phyloP scores from a whole-genome alignment of 2,113 vertebrate genomes.

The Leptobrachium leishanense region DNA sequence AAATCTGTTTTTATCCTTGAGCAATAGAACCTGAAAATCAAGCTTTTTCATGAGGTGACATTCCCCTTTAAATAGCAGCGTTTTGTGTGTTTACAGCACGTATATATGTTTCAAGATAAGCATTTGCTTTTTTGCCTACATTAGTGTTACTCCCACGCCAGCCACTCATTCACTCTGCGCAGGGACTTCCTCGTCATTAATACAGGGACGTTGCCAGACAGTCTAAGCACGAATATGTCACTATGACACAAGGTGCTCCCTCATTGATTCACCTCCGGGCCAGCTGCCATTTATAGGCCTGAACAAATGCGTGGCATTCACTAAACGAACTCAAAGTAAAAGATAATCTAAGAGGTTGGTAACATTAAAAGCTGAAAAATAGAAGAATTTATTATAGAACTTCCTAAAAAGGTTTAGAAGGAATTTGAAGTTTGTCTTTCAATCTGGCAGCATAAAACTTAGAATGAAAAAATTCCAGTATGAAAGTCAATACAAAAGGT shows the following conservation, averaged over 20 bases:
- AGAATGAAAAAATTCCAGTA: too few relatives aligned
- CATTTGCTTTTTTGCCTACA: not conserved
- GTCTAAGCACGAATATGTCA: not conserved
- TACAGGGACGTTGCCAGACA: not conserved
- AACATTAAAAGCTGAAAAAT: too few relatives aligned
- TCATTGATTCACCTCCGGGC: not conserved
- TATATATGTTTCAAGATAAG: not conserved
- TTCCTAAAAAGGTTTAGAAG: too few relatives aligned
- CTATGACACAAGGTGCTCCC: constrained; percentile 10
- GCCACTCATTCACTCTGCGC: not conserved
- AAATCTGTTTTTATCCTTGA: too few relatives aligned
- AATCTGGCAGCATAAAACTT: too few relatives aligned
- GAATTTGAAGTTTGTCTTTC: too few relatives aligned
- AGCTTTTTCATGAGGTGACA: too few relatives aligned
- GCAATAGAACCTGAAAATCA: too few relatives aligned
- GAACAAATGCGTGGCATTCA: not conserved
- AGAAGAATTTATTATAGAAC: too few relatives aligned
- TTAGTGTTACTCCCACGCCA: not conserved
- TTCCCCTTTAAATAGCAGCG: too few relatives aligned
- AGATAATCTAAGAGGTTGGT: not conserved
- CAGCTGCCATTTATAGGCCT: not conserved
- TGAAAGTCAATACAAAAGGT: too few relatives aligned
- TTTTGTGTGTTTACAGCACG: not conserved
- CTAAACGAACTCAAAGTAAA: not conserved
- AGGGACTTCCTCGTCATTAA: constrained; percentile 1